Evolutionary conservation across 2,888 invertebrate species (phyloP), one percentile per base, ranked within the genome.

Genomic region (Eupeodes luniger): DNA sequence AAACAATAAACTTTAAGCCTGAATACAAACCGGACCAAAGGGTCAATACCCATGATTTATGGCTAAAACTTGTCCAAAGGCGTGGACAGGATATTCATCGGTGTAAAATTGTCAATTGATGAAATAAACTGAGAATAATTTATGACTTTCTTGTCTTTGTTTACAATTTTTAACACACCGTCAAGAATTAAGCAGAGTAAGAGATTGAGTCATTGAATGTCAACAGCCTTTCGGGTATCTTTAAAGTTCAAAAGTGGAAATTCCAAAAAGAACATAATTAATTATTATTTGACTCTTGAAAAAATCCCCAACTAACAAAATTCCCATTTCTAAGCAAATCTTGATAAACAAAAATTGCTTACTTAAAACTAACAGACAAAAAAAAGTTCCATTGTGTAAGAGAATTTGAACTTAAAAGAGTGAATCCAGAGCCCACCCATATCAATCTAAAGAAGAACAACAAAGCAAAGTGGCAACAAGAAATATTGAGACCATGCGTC

Each of bases 401-500:
- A 0, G 27, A 78, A 40, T 61, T 4, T 40, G 16, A 59, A 53
- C n/a, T 70, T 51, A 53, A 49, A 40, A 40, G 40, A 72, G 47
- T 72, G 16, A 57, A 61, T 76, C 62, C 40, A 19, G 11, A 85
- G 81, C 81, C 85, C 81, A 84, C 81, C 84, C 77, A 84, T 72
- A 70, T 70, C 10, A 69, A 57, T 51, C 61, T 67, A 57, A 69
- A 36, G 9, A 74, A 40, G 53, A 62, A n/a, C 19, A 55, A 40
- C 34, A 69, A 62, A 66, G 44, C 70, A 67, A 59, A 79, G 70
- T 36, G 76, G 55, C 55, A 70, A 80, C 53, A 49, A 49, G 59
- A 61, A 57, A 61, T 7, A 62, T 11, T 55, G 10, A 7, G 19
- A 19, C 36, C 55, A 55, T 55, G 55, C 40, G 44, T 55, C 34